Conservation (phyloP, 2,113 vertebrate genomes). For the Beaufortia kweichowensis region DNA sequence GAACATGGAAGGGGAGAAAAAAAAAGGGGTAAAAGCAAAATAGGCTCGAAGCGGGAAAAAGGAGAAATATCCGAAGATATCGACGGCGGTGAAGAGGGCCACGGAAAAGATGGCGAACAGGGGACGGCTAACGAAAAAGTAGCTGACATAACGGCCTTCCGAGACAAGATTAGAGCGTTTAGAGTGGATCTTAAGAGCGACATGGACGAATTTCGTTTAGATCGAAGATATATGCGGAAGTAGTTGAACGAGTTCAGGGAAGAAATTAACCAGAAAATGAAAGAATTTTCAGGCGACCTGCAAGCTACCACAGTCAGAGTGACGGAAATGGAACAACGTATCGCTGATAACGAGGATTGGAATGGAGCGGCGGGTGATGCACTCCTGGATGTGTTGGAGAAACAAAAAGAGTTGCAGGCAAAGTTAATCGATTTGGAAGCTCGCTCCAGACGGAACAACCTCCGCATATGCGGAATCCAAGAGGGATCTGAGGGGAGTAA, state of each 20-base stretch:
- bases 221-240: background rate
- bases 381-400: background rate
- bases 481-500: background rate
- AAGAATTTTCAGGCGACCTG: background rate
- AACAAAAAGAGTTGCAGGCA: background rate
- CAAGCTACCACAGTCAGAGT: background rate
- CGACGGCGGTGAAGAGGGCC: background rate
- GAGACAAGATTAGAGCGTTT: background rate
- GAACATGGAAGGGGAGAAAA: background rate
- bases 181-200: background rate
- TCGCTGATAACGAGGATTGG: background rate
- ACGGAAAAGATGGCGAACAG: too few species aligned
- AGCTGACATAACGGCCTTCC: background rate
- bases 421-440: background rate
- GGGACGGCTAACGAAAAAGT: too few species aligned
- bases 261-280: background rate
- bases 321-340: background rate
- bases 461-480: background rate
- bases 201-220: background rate
- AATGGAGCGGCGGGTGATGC: background rate
- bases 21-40: background rate
- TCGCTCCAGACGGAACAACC: background rate
- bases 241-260: background rate
- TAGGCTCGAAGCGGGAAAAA: background rate
- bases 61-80: background rate